phyloP scores from a whole-genome alignment of 2,888 invertebrate genomes.

The Parnassius mnemosyne region DNA sequence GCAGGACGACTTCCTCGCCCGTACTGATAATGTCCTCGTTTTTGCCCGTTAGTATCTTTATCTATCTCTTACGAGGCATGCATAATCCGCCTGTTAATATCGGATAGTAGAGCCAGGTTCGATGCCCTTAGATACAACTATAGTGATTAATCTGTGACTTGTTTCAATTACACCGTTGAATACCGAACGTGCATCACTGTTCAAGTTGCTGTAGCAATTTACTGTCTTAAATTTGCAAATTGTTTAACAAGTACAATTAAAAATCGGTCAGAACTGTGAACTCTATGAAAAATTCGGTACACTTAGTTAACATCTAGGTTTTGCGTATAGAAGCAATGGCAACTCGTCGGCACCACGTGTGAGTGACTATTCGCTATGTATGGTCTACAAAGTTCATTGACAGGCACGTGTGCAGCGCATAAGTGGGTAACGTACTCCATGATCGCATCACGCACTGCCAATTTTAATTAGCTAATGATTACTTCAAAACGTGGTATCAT shows the following conservation, averaged over 20 bases:
- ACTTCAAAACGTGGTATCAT: constrained; percentile 58
- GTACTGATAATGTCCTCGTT: constrained; percentile 84
- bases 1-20: constrained; percentile 84
- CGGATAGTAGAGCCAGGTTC: constrained; percentile 46
- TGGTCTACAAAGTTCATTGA: constrained; percentile 75
- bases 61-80: background rate
- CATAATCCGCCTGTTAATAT: constrained; percentile 16
- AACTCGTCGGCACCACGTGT: constrained; percentile 48
- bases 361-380: constrained; percentile 49
- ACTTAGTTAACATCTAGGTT: constrained; percentile 9
- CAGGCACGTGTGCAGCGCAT: constrained; percentile 77
- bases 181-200: constrained; percentile 4
- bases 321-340: constrained; percentile 28
- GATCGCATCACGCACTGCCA: constrained; percentile 74
- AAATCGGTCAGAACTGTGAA: background rate
- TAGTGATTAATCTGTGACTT: constrained; percentile 17
- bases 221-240: background rate
- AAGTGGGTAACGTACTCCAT: constrained; percentile 67
- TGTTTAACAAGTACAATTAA: background rate
- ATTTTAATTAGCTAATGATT: constrained; percentile 77
- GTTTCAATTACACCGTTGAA: constrained; percentile 7
- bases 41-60: constrained; percentile 83
- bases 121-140: constrained; percentile 46
- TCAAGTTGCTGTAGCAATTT: background rate
- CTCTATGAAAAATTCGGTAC: background rate